Percentiles rank a stretch among this genome's conserved stretches.
These are phyloP conservation scores for Dicyrtoma fusca DNA, from an alignment of 2,888 invertebrate species.

Conservation along the genomic window DNA sequence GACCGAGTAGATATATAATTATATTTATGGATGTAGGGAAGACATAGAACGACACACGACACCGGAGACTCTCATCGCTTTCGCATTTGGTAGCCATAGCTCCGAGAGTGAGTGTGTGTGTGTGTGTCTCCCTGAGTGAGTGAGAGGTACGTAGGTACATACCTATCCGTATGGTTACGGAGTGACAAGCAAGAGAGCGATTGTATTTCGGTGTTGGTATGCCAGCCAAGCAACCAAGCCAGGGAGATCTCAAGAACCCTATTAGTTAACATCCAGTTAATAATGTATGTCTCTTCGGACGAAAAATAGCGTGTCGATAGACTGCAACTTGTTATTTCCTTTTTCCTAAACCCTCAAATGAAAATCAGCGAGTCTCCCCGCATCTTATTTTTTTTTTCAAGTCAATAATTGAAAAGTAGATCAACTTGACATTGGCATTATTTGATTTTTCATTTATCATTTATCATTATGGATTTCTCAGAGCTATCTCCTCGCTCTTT, in stretches of 20 bases:
- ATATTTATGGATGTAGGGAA: background rate
- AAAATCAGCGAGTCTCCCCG: background rate
- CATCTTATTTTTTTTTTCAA: slow-evolving; percentile 1
- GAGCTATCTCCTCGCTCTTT: too few relatives aligned
- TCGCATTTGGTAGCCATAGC: too few relatives aligned
- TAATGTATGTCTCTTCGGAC: slow-evolving; percentile 6
- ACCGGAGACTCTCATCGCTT: too few relatives aligned
- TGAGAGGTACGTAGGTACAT: background rate
- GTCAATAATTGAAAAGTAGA: slow-evolving; percentile 25
- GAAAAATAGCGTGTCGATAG: slow-evolving; percentile 36
- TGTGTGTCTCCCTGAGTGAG: background rate
- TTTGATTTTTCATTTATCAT: too few relatives aligned
- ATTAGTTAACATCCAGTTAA: slow-evolving; percentile 33
- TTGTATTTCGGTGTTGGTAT: slow-evolving; percentile 32
- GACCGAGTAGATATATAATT: background rate
- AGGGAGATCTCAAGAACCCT: slow-evolving; percentile 25
- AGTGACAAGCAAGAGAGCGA: slow-evolving; percentile 27
- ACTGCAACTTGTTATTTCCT: slow-evolving; percentile 35
- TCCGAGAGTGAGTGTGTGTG: background rate
- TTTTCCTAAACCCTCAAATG: background rate
- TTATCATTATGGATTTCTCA: too few relatives aligned
- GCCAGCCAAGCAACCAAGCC: slow-evolving; percentile 4
- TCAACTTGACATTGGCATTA: slow-evolving; percentile 4
- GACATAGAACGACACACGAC: background rate
- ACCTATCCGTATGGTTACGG: background rate